phyloP scores from a whole-genome alignment of 2,888 invertebrate species.

The Noctuana brunneofusca region DNA sequence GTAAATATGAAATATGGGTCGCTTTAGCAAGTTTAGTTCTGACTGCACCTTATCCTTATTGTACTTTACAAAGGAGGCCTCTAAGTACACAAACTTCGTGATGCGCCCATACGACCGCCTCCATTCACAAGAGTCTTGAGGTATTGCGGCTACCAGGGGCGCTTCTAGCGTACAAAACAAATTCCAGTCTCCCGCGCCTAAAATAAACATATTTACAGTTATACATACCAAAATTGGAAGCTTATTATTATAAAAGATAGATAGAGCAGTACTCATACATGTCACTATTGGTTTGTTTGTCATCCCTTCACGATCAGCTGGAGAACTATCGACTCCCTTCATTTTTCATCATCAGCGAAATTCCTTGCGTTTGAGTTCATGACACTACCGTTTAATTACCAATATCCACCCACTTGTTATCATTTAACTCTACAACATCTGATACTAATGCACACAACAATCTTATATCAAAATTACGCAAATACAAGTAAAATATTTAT shows the following conservation, averaged over 20 bases:
- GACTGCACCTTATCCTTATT: conserved; percentile 88
- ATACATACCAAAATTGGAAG: conserved; percentile 22
- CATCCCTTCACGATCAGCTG: conserved; percentile 81
- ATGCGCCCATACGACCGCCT: conserved; percentile 94
- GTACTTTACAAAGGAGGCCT: conserved; percentile 91
- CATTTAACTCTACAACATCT: conserved; percentile 17
- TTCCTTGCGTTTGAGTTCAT: conserved; percentile 65
- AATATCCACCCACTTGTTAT: conserved; percentile 74
- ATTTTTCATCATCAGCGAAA: conserved; percentile 80
- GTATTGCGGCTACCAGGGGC: conserved; percentile 89
- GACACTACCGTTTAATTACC: conserved; percentile 66
- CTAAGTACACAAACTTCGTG: conserved; percentile 91
- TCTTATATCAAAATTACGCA: conserved; percentile 20
- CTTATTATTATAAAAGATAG: conserved; percentile 10
- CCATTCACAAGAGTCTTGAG: conserved; percentile 96
- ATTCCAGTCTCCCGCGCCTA: conserved; percentile 93
- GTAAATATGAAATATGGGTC: conserved; percentile 96
- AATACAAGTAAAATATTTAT: conserved; percentile 39
- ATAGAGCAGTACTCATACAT: conserved; percentile 79
- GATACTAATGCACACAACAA: neutral
- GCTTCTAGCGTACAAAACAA: conserved; percentile 92
- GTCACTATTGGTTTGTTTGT: conserved; percentile 89
- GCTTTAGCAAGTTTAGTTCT: conserved; percentile 91
- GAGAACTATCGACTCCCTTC: conserved; percentile 82
- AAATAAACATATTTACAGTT: conserved; percentile 37